Conservation (phyloP, 1,140 invertebrate genomes). For the Lerema accius region DNA sequence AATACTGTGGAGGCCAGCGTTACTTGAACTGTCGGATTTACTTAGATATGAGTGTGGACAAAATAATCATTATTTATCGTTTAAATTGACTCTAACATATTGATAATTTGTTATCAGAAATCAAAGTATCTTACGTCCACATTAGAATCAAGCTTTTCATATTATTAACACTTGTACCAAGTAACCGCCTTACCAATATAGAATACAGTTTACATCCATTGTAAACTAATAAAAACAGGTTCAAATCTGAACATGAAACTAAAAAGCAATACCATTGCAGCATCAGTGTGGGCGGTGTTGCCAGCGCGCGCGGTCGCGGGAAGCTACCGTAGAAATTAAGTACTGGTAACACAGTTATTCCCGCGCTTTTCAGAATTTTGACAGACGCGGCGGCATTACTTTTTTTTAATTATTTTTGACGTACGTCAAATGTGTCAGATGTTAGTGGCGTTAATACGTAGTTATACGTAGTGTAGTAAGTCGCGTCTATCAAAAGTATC, state of each 20-base stretch:
- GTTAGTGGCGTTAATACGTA: too few relatives aligned
- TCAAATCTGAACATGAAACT: constrained; percentile 15
- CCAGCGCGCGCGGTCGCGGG: constrained; percentile 49
- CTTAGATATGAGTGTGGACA: too few relatives aligned
- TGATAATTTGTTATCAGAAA: too few relatives aligned
- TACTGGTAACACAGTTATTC: constrained; percentile 31
- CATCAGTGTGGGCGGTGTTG: constrained; percentile 50
- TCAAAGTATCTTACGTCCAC: too few relatives aligned
- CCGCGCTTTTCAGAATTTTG: constrained; percentile 16
- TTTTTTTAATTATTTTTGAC: too few relatives aligned
- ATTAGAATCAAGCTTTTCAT: too few relatives aligned
- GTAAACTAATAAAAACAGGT: neutral
- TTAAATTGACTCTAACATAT: too few relatives aligned
- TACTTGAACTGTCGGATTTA: constrained; percentile 7
- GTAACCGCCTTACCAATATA: neutral
- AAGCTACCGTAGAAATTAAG: constrained; percentile 25
- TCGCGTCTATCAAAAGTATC: neutral
- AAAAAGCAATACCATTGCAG: constrained; percentile 47
- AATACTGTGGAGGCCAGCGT: constrained; percentile 28
- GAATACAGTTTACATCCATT: too few relatives aligned
- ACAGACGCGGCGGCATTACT: too few relatives aligned
- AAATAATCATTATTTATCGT: too few relatives aligned
- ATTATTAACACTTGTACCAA: neutral
- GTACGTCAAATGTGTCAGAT: too few relatives aligned
- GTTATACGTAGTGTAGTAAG: too few relatives aligned